phyloP scores from a whole-genome alignment of 2,797 vertebrate species.

The Leuciscus waleckii region DNA sequence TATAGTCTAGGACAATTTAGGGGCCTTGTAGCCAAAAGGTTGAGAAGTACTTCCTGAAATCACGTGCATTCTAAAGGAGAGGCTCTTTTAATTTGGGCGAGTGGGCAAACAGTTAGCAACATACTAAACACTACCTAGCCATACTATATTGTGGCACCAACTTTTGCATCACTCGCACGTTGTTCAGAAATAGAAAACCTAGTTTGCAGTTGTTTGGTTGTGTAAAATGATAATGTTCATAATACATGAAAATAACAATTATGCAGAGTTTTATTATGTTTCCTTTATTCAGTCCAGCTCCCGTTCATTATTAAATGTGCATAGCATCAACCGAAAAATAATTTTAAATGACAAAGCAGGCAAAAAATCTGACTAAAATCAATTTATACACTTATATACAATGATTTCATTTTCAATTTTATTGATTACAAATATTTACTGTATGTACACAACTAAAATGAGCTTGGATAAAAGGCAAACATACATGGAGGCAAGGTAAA shows the following conservation, averaged over 20 bases:
- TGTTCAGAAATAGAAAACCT: not conserved
- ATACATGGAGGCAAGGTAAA: conserved; percentile 46
- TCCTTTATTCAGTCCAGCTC: conserved; percentile 66
- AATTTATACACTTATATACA: conserved; percentile 76
- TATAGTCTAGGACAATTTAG: not conserved
- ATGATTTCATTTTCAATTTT: conserved; percentile 56
- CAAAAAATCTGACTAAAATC: conserved; percentile 63
- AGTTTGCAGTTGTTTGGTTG: not conserved
- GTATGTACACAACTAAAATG: conserved; percentile 65
- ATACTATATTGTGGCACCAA: not conserved
- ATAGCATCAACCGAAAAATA: conserved; percentile 25
- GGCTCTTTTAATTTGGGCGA: not conserved
- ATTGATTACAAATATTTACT: conserved; percentile 35
- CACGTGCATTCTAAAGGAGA: not conserved
- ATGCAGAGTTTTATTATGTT: not conserved
- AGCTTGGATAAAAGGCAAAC: conserved; percentile 55
- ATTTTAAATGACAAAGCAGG: conserved; percentile 59
- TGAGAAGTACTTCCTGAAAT: not conserved
- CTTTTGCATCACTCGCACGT: not conserved
- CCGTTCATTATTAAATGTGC: conserved; percentile 42
- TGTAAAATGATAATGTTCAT: not conserved
- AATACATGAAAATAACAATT: not conserved
- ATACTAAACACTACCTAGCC: not conserved
- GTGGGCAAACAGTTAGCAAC: not conserved
- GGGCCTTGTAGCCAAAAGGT: not conserved